These are phyloP conservation scores for Oncopodura yosiiana DNA, from an alignment of 1,140 invertebrate species.

Conservation along the genomic window DNA sequence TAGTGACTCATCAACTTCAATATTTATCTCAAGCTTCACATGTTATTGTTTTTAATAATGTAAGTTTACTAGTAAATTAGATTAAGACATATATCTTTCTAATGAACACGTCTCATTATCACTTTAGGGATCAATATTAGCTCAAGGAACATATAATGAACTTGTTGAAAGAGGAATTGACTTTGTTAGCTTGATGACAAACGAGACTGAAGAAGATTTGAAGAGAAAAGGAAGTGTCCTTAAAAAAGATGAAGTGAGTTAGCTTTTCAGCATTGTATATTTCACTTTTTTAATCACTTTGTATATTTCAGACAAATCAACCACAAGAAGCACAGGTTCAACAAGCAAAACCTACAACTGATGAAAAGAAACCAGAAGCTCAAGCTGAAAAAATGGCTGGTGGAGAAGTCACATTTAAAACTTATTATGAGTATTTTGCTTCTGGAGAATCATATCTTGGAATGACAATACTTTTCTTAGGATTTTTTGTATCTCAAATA, in stretches of 20 bases:
- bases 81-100: too few species aligned
- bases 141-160: constrained; percentile 49
- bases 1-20: constrained; percentile 44
- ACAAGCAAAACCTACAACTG: constrained; percentile 1
- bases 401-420: constrained; percentile 18
- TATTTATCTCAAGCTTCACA: constrained; percentile 34
- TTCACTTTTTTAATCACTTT: background rate
- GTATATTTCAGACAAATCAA: background rate
- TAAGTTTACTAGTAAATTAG: constrained; percentile 1
- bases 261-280: background rate
- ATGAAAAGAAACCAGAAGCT: constrained; percentile 9
- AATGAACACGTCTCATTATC: too few species aligned
- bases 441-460: constrained; percentile 12
- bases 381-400: constrained; percentile 27
- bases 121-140: constrained; percentile 41
- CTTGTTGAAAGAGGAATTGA: constrained; percentile 50
- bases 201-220: constrained; percentile 36
- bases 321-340: too few species aligned
- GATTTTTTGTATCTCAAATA: constrained; percentile 14
- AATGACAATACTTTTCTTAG: constrained; percentile 11
- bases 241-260: background rate
- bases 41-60: constrained; percentile 34
- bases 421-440: constrained; percentile 26
- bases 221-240: background rate
- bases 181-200: constrained; percentile 51